A percentile compares a stretch with the other conserved stretches of the same genome.
Conservation (phyloP, 2,797 vertebrate species). For the Sitta carolinensis region DNA sequence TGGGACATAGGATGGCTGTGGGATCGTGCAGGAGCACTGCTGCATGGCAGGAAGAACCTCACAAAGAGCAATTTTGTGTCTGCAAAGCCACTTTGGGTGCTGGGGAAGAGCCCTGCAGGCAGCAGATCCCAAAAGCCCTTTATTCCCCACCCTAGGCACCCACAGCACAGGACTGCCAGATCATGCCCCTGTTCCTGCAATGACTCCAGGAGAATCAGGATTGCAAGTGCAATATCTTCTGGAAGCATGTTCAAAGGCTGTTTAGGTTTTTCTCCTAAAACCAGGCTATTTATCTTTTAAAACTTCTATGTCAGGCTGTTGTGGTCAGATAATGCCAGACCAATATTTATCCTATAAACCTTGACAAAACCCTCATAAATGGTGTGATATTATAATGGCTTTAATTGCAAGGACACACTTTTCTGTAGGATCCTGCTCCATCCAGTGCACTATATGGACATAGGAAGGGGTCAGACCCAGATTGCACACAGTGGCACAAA, state of each 20-base stretch:
- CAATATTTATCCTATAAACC: neutral
- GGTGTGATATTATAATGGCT: neutral
- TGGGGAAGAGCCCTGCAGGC: rapidly evolving
- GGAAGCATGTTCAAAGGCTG: neutral
- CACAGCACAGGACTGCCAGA: rapidly evolving
- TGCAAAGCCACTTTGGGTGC: neutral
- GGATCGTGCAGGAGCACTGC: rapidly evolving
- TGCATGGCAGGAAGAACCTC: neutral
- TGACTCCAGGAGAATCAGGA: neutral
- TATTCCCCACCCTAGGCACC: rapidly evolving
- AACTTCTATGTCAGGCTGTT: neutral
- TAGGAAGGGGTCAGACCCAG: neutral
- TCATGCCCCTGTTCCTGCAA: rapidly evolving
- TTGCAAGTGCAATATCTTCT: neutral
- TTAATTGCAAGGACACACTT: neutral
- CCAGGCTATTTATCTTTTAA: neutral
- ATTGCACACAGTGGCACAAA: neutral
- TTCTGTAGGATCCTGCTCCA: neutral
- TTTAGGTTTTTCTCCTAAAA: neutral
- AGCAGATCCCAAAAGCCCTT: neutral
- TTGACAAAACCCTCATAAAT: neutral
- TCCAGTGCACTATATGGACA: rapidly evolving
- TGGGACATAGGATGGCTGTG: rapidly evolving
- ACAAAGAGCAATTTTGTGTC: rapidly evolving
- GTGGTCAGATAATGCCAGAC: neutral